Evolutionary conservation across 2,113 vertebrate species (phyloP).

Genomic region (Tragulus kanchil): DNA sequence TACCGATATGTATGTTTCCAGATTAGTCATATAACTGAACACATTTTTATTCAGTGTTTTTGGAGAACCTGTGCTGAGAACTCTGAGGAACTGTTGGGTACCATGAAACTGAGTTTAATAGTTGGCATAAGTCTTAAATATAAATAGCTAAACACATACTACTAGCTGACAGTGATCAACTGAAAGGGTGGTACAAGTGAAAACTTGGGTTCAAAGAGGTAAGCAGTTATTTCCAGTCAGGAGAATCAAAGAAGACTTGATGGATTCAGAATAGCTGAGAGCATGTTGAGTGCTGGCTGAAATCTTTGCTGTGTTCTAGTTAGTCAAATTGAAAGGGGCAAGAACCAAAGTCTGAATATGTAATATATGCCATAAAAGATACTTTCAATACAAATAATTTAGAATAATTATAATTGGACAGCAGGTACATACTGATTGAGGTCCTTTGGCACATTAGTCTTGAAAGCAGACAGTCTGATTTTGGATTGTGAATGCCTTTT

Average conservation of each 20-base stretch:
- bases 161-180: background rate
- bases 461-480: background rate
- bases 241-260: no score
- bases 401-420: background rate
- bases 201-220: no score
- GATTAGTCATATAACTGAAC: no score
- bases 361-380: background rate
- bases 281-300: no score
- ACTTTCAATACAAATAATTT: background rate
- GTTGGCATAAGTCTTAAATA: background rate
- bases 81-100: background rate
- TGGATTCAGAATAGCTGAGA: background rate
- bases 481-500: background rate
- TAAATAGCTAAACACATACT: background rate
- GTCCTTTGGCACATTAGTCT: constrained; percentile 33
- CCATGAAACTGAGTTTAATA: background rate
- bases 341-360: no score
- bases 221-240: no score
- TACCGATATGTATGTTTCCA: no score
- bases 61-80: background rate
- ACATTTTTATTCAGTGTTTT: background rate
- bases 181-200: no score
- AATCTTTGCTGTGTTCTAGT: no score
- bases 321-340: no score
- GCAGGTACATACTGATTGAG: background rate